Conservation (phyloP, 2,113 vertebrate species). For the Equus quagga region DNA sequence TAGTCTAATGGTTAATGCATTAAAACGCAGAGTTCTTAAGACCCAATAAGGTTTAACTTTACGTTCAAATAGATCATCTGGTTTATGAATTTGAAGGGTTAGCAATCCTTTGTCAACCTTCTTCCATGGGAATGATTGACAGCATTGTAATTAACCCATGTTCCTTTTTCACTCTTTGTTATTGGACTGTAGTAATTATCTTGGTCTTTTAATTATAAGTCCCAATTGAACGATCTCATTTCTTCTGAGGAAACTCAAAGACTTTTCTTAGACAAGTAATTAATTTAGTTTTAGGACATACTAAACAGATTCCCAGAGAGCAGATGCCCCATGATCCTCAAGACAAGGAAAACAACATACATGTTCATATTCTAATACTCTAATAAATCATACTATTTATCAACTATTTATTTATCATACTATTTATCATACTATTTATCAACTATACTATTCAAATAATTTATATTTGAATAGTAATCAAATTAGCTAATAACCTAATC, state of each 20-base stretch:
- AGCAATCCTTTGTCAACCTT: not conserved
- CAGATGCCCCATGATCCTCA: not conserved
- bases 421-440: not conserved
- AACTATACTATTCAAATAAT: not conserved
- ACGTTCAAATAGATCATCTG: not conserved
- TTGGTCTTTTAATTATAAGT: slow-evolving; percentile 20
- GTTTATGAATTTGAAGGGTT: not conserved
- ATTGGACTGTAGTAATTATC: slow-evolving; percentile 19
- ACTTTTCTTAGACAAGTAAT: not conserved
- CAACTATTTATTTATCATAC: too few species aligned
- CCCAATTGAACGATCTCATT: slow-evolving; percentile 16
- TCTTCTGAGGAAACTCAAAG: not conserved
- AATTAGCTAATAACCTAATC: not conserved
- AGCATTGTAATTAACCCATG: not conserved
- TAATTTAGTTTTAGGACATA: slow-evolving; percentile 40
- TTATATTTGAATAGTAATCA: not conserved
- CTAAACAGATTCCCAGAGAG: not conserved
- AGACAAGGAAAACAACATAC: not conserved
- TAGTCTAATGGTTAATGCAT: not conserved
- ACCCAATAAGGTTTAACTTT: not conserved
- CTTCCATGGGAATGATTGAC: not conserved
- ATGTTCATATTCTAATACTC: not conserved
- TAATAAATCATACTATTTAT: not conserved
- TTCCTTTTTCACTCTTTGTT: not conserved
- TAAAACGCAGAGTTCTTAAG: not conserved